Evolutionary conservation across 2,797 vertebrate species (phyloP).

Genomic region (Coreius guichenoti): DNA sequence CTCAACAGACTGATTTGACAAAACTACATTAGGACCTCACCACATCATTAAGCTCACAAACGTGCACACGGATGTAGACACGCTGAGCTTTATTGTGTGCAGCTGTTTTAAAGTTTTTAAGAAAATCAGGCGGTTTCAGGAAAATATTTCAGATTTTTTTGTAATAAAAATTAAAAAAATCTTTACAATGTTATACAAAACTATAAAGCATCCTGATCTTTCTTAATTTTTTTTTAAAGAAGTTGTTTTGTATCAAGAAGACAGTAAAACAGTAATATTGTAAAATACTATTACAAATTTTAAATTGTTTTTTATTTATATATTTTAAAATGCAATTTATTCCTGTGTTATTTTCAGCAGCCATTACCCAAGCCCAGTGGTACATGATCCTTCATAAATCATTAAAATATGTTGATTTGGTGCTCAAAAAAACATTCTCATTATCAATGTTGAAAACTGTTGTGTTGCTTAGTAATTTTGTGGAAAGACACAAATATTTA

Average conservation of each 20-base stretch:
- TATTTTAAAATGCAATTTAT: background rate
- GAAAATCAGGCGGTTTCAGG: background rate
- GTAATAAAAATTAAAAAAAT: background rate
- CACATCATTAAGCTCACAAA: conserved; percentile 44
- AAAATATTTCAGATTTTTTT: background rate
- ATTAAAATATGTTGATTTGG: background rate
- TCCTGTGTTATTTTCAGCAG: too few relatives aligned
- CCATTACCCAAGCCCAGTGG: background rate
- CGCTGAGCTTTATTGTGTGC: conserved; percentile 22
- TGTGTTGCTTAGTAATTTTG: background rate
- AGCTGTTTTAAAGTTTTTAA: conserved; percentile 42
- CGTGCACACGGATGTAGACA: conserved; percentile 30
- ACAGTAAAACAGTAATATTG: background rate
- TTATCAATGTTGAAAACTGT: background rate
- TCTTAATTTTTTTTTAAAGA: background rate
- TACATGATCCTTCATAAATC: background rate
- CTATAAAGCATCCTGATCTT: background rate
- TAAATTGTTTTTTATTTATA: background rate
- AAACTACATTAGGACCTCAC: conserved; percentile 31
- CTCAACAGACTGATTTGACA: conserved; percentile 38
- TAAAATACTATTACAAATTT: background rate
- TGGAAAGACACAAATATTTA: background rate
- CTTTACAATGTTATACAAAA: background rate
- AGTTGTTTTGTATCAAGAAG: background rate
- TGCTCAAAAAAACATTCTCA: background rate